Conservation (phyloP, 2,888 invertebrate genomes). For the Agrotis clavis region DNA sequence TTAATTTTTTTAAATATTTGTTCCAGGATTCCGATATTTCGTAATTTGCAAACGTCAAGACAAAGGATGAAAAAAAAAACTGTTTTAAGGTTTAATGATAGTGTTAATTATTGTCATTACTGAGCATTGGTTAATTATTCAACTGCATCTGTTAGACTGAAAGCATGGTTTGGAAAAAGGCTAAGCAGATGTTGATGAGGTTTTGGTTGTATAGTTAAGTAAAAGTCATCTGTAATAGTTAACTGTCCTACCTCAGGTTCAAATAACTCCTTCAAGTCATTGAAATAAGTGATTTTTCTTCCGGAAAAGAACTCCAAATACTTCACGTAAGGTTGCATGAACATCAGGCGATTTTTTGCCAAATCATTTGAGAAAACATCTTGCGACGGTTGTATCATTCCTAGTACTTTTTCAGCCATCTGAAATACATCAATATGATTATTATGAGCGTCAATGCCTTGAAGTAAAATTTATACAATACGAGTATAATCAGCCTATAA, state of each 20-base stretch:
- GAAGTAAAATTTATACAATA: too few species aligned
- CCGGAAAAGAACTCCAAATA: conserved; percentile 27
- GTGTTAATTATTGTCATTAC: too few species aligned
- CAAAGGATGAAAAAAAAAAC: too few species aligned
- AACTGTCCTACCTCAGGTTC: conserved; percentile 12
- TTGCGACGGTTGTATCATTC: neutral
- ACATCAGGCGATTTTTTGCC: conserved; percentile 29
- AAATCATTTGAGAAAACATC: conserved; percentile 32
- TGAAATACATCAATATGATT: conserved; percentile 21
- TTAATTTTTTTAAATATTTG: too few species aligned
- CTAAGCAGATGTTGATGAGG: too few species aligned
- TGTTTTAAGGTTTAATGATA: too few species aligned
- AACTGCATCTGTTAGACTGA: too few species aligned
- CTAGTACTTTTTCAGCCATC: conserved; percentile 37
- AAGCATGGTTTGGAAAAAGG: too few species aligned
- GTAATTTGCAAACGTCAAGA: too few species aligned
- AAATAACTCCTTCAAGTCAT: conserved; percentile 18
- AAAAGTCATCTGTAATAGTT: neutral
- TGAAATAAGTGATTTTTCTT: conserved; percentile 15
- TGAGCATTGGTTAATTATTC: too few species aligned
- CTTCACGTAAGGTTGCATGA: conserved; percentile 33
- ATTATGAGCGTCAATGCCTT: neutral
- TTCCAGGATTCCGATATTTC: too few species aligned
- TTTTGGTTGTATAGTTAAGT: too few species aligned
- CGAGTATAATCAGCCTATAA: neutral